Conservation (phyloP, 2,888 invertebrate species). For the Scaptomyza tumidula region DNA sequence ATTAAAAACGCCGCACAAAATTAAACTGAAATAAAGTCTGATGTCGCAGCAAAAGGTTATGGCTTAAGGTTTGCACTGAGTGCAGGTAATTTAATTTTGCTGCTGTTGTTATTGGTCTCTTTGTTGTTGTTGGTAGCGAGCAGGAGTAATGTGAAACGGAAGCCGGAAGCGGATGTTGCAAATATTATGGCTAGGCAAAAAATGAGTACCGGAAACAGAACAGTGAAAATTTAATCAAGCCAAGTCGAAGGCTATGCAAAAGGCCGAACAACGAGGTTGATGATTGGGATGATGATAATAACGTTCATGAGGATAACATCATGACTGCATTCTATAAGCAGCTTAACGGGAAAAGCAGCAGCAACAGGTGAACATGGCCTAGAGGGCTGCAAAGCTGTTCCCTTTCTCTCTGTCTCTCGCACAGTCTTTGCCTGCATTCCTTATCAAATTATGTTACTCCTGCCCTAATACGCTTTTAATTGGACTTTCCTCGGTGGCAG, state of each 20-base stretch:
- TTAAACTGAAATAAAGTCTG: conserved; percentile 67
- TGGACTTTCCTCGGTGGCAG: conserved; percentile 63
- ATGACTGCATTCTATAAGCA: conserved; percentile 71
- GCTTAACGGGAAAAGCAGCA: conserved; percentile 52
- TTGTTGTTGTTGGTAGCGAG: conserved; percentile 14
- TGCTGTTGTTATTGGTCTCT: conserved; percentile 21
- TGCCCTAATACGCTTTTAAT: conserved; percentile 71
- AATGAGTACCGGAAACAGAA: conserved; percentile 69
- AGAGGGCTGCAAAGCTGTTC: background rate
- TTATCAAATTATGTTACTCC: conserved; percentile 68
- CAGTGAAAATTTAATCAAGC: conserved; percentile 80
- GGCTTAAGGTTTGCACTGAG: conserved; percentile 42
- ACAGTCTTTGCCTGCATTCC: conserved; percentile 20
- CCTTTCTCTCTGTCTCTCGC: background rate
- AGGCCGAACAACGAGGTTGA: conserved; percentile 29
- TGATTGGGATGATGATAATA: conserved; percentile 13
- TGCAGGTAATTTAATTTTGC: conserved; percentile 69
- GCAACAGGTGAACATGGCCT: conserved; percentile 27
- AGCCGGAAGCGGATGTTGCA: conserved; percentile 77
- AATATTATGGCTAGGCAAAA: conserved; percentile 70
- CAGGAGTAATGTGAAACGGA: conserved; percentile 68
- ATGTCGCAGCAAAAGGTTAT: conserved; percentile 29
- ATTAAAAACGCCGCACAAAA: conserved; percentile 74
- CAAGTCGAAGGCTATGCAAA: conserved; percentile 60
- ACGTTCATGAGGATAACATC: conserved; percentile 29